Conservation (phyloP, 2,797 vertebrate genomes). For the Tragopan temminckii region DNA sequence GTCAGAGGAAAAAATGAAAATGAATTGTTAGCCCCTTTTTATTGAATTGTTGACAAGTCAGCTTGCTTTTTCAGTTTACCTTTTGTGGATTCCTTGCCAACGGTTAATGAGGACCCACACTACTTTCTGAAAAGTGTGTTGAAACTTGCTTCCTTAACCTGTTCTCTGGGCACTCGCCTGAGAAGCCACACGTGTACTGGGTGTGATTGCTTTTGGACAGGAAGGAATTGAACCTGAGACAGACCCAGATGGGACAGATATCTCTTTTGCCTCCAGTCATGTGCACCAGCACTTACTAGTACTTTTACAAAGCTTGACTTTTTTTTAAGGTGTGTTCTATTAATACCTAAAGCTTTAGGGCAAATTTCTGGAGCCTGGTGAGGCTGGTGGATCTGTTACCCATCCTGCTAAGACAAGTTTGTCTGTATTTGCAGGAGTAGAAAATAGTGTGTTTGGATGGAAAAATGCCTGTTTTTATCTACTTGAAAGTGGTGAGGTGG, state of each 20-base stretch:
- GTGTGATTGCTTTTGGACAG: not conserved
- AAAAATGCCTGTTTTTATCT: not conserved
- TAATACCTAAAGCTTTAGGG: not conserved
- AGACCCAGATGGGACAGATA: not conserved
- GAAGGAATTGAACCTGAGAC: not conserved
- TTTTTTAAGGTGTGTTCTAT: not conserved
- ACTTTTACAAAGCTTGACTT: not conserved
- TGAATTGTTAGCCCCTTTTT: not conserved
- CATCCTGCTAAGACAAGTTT: not conserved
- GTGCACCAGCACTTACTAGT: not conserved
- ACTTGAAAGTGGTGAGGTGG: not conserved
- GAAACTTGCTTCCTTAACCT: not conserved
- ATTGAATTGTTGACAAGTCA: not conserved
- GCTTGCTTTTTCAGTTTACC: not conserved
- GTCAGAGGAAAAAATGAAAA: not conserved
- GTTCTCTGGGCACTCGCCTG: not conserved
- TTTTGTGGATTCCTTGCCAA: not conserved
- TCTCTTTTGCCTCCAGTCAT: not conserved
- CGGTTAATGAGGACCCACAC: not conserved
- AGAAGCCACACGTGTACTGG: rapidly evolving
- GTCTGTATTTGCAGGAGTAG: not conserved
- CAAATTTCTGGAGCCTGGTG: not conserved
- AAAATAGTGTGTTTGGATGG: not conserved
- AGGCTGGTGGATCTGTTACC: not conserved
- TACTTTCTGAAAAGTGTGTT: not conserved